Percentiles rank a stretch among this genome's conserved stretches.
Evolutionary conservation across 2,888 invertebrate genomes (phyloP).

Genomic region (Mechanitis messenoides): DNA sequence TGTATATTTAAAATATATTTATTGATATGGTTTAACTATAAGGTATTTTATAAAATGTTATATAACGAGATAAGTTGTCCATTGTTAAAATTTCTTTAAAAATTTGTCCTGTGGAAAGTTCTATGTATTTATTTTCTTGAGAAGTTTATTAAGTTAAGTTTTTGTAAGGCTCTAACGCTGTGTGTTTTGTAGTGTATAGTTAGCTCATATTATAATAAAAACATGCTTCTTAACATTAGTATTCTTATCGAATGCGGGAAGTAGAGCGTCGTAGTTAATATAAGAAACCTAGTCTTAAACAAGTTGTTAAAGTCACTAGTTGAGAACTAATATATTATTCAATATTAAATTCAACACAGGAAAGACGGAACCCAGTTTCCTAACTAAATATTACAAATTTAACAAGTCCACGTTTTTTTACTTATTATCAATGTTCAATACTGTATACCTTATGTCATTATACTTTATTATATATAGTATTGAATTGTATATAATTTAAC

Average conservation of each 20-base stretch:
- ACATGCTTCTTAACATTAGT: constrained; percentile 33
- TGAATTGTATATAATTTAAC: no score
- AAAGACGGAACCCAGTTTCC: constrained; percentile 58
- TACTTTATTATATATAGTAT: no score
- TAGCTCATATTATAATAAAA: constrained; percentile 19
- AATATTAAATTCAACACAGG: constrained; percentile 70
- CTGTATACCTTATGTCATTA: constrained; percentile 10
- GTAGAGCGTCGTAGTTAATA: constrained; percentile 47
- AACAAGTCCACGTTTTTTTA: constrained; percentile 47
- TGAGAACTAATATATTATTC: constrained; percentile 72
- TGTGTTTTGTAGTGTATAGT: no score
- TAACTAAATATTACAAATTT: constrained; percentile 73
- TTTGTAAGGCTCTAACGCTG: no score
- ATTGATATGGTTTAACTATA: no score
- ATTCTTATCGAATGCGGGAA: constrained; percentile 36
- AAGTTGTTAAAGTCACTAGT: constrained; percentile 69
- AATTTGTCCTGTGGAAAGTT: no score
- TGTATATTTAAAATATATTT: no score
- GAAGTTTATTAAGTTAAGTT: no score
- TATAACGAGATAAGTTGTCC: no score
- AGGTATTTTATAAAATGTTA: no score
- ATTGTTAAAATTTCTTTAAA: no score
- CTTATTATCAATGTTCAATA: constrained; percentile 35
- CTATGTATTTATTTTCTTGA: no score
- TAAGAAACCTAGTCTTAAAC: constrained; percentile 61